Conservation (phyloP, 2,113 vertebrate genomes). For the Micronycteris hirsuta region DNA sequence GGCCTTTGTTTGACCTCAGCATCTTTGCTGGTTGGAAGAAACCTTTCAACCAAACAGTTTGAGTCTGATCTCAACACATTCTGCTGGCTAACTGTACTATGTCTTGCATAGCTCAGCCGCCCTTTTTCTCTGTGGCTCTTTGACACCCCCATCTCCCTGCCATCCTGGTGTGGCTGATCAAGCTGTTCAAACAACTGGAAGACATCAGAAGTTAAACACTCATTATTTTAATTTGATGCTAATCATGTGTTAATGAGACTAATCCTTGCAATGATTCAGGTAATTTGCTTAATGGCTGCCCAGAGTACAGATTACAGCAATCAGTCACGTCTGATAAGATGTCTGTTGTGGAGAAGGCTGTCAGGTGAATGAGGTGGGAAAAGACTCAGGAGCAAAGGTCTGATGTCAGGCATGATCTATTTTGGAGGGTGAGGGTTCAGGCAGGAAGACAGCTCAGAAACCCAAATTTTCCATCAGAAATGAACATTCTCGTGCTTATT, state of each 20-base stretch:
- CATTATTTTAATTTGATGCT: conserved; percentile 99
- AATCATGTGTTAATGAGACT: conserved; percentile 99
- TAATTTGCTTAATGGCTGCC: conserved; percentile 99
- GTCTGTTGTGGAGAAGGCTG: conserved; percentile 89
- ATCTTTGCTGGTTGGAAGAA: not conserved
- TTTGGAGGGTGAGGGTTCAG: not conserved
- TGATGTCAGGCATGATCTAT: conserved; percentile 57
- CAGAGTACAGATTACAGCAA: conserved; percentile 98
- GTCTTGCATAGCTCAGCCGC: conserved; percentile 41
- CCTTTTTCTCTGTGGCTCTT: conserved; percentile 74
- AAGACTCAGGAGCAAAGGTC: conserved; percentile 78
- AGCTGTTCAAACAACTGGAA: conserved; percentile 99
- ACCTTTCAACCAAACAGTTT: not conserved
- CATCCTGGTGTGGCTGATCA: conserved; percentile 94
- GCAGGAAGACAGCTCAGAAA: not conserved
- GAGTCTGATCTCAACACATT: conserved; percentile 28
- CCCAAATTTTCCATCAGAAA: not conserved
- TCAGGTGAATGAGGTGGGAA: conserved; percentile 87
- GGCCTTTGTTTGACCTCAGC: not conserved
- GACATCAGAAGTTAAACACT: conserved; percentile 99
- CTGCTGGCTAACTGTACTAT: not conserved
- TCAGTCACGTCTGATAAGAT: conserved; percentile 99
- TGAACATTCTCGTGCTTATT: not conserved
- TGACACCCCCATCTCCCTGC: conserved; percentile 82
- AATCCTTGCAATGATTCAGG: conserved; percentile 99